Evolutionary conservation across 1,140 invertebrate genomes (phyloP).

Genomic region (Pristionchus pacificus): DNA sequence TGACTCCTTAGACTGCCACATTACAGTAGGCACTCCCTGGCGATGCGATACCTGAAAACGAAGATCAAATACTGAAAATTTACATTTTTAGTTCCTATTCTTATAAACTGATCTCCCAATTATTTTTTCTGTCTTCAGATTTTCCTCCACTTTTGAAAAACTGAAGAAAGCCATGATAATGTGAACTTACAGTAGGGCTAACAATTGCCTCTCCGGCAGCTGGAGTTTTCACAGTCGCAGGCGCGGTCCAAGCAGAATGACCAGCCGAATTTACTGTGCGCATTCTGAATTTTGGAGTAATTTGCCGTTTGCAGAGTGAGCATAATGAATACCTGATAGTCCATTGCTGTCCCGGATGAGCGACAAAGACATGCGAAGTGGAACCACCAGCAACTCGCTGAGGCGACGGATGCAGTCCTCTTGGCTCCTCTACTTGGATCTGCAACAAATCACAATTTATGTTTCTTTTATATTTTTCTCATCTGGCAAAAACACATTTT

Average conservation of each 20-base stretch:
- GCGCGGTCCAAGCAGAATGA: slow-evolving; percentile 45
- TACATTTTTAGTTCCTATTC: too few species aligned
- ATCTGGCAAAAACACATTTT: too few species aligned
- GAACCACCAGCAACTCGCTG: slow-evolving; percentile 43
- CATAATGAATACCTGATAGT: too few species aligned
- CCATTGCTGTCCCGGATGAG: slow-evolving; percentile 47
- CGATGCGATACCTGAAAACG: slow-evolving; percentile 36
- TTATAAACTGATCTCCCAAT: too few species aligned
- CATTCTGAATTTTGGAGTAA: too few species aligned
- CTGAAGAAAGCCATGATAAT: slow-evolving; percentile 38
- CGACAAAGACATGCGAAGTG: slow-evolving; percentile 50
- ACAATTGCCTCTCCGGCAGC: slow-evolving; percentile 44
- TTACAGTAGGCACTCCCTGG: slow-evolving; percentile 33
- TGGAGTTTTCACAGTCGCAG: slow-evolving; percentile 40
- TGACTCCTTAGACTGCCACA: slow-evolving; percentile 35
- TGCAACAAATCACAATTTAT: slow-evolving; percentile 16
- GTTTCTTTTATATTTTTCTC: too few species aligned
- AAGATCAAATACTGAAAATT: too few species aligned
- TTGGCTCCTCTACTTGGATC: slow-evolving; percentile 50
- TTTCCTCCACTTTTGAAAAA: slow-evolving; percentile 38
- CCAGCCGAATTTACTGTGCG: slow-evolving; percentile 51
- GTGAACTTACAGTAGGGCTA: slow-evolving; percentile 44
- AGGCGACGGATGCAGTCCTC: slow-evolving; percentile 30
- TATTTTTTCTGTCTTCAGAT: neutral
- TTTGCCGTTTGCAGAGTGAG: too few species aligned